These are phyloP conservation scores for Megamerina dolium DNA, from an alignment of 2,888 invertebrate species.

Conservation along the genomic window DNA sequence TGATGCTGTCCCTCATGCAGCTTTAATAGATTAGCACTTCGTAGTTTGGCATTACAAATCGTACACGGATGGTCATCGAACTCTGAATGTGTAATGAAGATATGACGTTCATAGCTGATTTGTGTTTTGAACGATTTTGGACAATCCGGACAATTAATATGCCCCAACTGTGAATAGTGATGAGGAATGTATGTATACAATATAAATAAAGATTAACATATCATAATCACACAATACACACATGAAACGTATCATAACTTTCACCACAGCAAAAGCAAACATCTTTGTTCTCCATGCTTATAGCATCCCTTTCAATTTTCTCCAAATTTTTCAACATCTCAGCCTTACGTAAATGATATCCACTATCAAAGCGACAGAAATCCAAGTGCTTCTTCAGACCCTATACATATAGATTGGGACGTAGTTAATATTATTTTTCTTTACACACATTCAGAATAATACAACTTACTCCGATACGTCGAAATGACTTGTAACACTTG, in stretches of 20 bases:
- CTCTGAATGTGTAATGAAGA: slow-evolving; percentile 63
- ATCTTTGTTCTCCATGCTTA: slow-evolving; percentile 42
- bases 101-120: slow-evolving; percentile 61
- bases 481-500: slow-evolving; percentile 45
- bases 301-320: slow-evolving; percentile 44
- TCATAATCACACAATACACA: slow-evolving; percentile 24
- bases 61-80: slow-evolving; percentile 59
- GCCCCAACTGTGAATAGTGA: slow-evolving; percentile 43
- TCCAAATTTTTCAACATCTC: slow-evolving; percentile 43
- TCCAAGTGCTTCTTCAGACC: slow-evolving; percentile 42
- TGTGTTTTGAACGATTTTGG: slow-evolving; percentile 67
- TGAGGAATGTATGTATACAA: too few species aligned
- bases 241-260: slow-evolving; percentile 47
- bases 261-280: slow-evolving; percentile 48
- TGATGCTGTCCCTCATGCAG: slow-evolving; percentile 62
- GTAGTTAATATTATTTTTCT: too few species aligned
- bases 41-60: slow-evolving; percentile 63
- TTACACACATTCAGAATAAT: too few species aligned
- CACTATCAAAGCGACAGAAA: slow-evolving; percentile 42
- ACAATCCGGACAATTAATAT: slow-evolving; percentile 56
- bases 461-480: slow-evolving; percentile 33
- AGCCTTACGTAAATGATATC: slow-evolving; percentile 37
- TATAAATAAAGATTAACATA: too few species aligned
- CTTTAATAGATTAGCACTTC: slow-evolving; percentile 56
- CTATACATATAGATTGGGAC: slow-evolving; percentile 23